Base-by-base conservation (phyloP, 1,140 invertebrate species). In the Eciton burchellii region DNA sequence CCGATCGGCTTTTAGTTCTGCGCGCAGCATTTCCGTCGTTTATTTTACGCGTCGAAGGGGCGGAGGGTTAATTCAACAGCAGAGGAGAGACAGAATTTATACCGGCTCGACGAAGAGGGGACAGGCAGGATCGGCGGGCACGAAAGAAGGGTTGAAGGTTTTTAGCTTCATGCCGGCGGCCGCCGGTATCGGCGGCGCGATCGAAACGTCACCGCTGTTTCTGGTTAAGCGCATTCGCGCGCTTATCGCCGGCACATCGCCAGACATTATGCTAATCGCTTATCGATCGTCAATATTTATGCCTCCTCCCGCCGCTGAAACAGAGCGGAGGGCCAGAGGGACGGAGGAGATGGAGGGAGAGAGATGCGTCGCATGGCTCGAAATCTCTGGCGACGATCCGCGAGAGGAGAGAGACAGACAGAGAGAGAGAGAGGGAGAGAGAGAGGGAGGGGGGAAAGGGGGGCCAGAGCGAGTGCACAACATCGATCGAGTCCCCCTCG, bases 151-250 rank as follows among this genome's bases (percentile, higher is more conserved):
- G 74, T 79, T 79, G 74, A 79, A 70, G 74, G 63, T 79, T 79
- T 79, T 79, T 57, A 45, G 74, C 63, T 70, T 79, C 74, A 56
- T 56, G 52, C 63, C 74, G 62, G 41, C 49, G 45, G 72, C 59
- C 47, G 0, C 2, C 26, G 63, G 19, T 79, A 79, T 84, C 60
- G 60, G 3, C 66, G 54, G 57, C 62, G 84, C 49, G 77, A 86
- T 85, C 84, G 81, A 85, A 86, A 85, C 74, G 74, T 86, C 84
- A 81, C 76, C 41, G 29, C 74, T 79, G 74, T 79, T 70, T 79
- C 74, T 79, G 74, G 74, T 79, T 79, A 79, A 79, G 74, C 74
- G 74, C 74, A 79, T 79, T 79, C 74, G 63, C 74, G 74, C 74
- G 74, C 49, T 79, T 79, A 79, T 79, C 74, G 74, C 63, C 16